Evolutionary conservation across 2,888 invertebrate genomes (phyloP), one percentile per base, ranked within the genome.

Genomic region (Nasonia oneida): DNA sequence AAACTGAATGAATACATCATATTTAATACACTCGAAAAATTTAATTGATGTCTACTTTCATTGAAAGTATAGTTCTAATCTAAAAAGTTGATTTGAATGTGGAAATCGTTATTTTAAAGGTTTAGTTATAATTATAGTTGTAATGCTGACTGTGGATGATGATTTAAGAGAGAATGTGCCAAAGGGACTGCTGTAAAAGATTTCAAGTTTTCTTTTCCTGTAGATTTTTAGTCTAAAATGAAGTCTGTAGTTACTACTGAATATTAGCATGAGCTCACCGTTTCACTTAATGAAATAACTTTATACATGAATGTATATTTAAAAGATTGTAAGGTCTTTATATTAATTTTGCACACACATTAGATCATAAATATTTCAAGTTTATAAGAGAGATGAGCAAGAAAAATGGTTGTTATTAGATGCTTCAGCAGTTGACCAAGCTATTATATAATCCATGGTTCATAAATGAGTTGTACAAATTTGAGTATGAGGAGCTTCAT

Each of bases 81-180:
- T 73, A 37, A 83, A 50, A 83, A 81, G 33, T 53, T 81, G 64
- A 10, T 15, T 76, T 81, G 47, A 74, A 82, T 86, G 77, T 75
- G 57, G 47, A 73, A 78, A 74, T 83, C 77, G 64, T 86, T 79
- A 81, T 75, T 82, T 67, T 71, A 61, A 77, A 78, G 61, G 23
- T 67, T 77, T 67, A 83, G 70, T 80, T 83, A 39, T 76, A 37
- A 57, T 80, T 83, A 39, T 76, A 37, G 67, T 71, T 81, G n/a
- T 18, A 73, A 61, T 39, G 10, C 71, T 5, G 78, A 86, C 70
- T 76, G 83, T 83, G 10, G 29, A 73, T 78, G 53, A 86, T 81
- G 15, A 81, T 83, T 76, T 64, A 53, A 81, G 83, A 81, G 82
- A 82, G 86, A 83, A 73, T 86, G 86, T 83, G 86, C 86, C 86